Conservation (phyloP, 2,113 vertebrate species). For the Gymnocephalus cernua region DNA sequence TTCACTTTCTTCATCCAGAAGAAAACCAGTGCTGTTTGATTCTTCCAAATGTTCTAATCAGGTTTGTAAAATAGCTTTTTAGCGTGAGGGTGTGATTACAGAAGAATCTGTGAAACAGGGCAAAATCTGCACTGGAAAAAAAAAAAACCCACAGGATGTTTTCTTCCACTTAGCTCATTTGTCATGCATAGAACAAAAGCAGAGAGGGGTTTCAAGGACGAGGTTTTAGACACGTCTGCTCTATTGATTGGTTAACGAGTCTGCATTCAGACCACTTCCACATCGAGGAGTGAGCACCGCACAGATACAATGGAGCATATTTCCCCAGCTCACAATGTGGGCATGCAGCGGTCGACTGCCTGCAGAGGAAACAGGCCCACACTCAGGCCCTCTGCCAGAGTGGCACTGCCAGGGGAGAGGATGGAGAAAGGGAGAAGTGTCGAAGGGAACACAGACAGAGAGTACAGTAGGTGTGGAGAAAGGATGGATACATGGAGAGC, state of each 20-base stretch:
- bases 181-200: slow-evolving; percentile 77
- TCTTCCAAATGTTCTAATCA: slow-evolving; percentile 63
- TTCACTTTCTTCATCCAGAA: slow-evolving; percentile 44
- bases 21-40: slow-evolving; percentile 37
- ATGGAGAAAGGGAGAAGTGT: slow-evolving; percentile 38
- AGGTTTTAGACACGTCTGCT: slow-evolving; percentile 79
- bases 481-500: slow-evolving; percentile 38
- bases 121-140: slow-evolving; percentile 32
- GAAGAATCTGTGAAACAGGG: slow-evolving; percentile 48
- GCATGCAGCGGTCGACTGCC: slow-evolving; percentile 57
- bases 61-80: slow-evolving; percentile 65
- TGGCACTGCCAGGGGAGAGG: slow-evolving; percentile 50
- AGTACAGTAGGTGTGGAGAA: slow-evolving; percentile 26
- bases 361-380: slow-evolving; percentile 59
- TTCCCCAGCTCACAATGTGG: slow-evolving; percentile 78
- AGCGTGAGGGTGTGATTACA: slow-evolving; percentile 50
- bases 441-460: slow-evolving; percentile 25
- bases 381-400: slow-evolving; percentile 70
- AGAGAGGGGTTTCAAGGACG: slow-evolving; percentile 77
- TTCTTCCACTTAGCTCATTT: slow-evolving; percentile 74
- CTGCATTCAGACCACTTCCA: slow-evolving; percentile 77
- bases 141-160: background rate
- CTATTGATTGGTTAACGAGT: slow-evolving; percentile 85
- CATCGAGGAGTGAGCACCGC: slow-evolving; percentile 64
- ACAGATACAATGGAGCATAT: slow-evolving; percentile 81